Base-by-base conservation (phyloP, 2,797 vertebrate species). In the Rhyacichthys aspro region DNA sequence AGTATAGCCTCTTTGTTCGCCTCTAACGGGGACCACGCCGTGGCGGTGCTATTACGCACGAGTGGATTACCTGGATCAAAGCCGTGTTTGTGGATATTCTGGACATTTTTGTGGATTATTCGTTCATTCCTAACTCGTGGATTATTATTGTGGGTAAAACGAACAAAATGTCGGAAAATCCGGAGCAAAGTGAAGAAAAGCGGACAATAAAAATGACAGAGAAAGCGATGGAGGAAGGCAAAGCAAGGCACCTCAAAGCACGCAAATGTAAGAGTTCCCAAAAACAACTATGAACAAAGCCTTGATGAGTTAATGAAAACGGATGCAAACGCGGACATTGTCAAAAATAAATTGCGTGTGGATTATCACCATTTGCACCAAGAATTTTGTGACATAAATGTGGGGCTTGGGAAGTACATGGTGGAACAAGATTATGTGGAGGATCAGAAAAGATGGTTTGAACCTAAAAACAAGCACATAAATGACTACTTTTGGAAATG, bases 361-460 rank as follows among this genome's bases (percentile, higher is more conserved):
- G 33, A 15, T 28, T 28, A 28, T 46, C 19, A 46, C 8, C 6
- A 18, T 46, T 46, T 46, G 44, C 19, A 46, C 5, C 4, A 46
- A 23, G 44, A 46, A 28, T 15, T 46, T 14, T 12, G 11, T 17
- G 43, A 12, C 9, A 14, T 46, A 23, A 45, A 23, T 23, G 11
- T 7, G 18, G 18, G 11, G 9, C 11, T 28, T 11, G 19, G 19
- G 11, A 45, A 45, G 4, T 11, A 6, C 5, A 44, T 43, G 43
- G 43, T 4, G 17, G 43, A 45, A 17, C 0, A 19, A 17, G 18
- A 45, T 11, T 45, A 18, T 12, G 18, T 23, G 44, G 11, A 46
- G 11, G 44, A 46, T 46, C 19, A 46, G 4, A 46, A 23, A 9
- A 45, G 23, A 45, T 45, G 18, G 43, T 45, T 45, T 23, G 43